A percentile compares a stretch with the other conserved stretches of the same genome.
Evolutionary conservation across 2,888 invertebrate species (phyloP).

Genomic region (Barypeithes pellucidus): DNA sequence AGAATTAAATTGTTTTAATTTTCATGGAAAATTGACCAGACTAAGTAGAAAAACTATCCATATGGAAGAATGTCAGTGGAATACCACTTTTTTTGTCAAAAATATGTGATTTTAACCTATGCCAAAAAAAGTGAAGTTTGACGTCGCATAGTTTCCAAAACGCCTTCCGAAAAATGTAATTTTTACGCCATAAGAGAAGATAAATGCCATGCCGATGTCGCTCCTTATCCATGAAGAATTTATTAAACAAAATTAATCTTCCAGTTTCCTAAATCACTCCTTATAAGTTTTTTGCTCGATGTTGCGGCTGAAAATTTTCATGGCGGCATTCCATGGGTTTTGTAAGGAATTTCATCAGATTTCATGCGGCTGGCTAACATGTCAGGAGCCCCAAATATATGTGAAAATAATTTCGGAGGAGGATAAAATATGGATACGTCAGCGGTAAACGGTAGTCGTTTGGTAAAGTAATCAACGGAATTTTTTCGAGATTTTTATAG

Average conservation of each 20-base stretch:
- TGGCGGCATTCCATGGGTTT: slow-evolving; percentile 44
- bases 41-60: too few species aligned
- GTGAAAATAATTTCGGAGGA: slow-evolving; percentile 47
- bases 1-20: too few species aligned
- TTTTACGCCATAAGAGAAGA: background rate
- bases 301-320: slow-evolving; percentile 34
- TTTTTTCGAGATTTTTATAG: slow-evolving; percentile 16
- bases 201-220: background rate
- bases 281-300: slow-evolving; percentile 26
- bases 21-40: too few species aligned
- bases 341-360: slow-evolving; percentile 53
- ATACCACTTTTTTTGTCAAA: too few species aligned
- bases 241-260: slow-evolving; percentile 43
- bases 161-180: background rate
- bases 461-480: slow-evolving; percentile 14
- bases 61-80: too few species aligned
- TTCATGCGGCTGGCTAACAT: slow-evolving; percentile 40
- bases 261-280: slow-evolving; percentile 27
- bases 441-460: slow-evolving; percentile 4
- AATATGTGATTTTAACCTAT: too few species aligned
- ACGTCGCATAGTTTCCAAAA: background rate
- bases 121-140: too few species aligned
- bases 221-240: slow-evolving; percentile 22
- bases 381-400: slow-evolving; percentile 38
- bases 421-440: slow-evolving; percentile 51